phyloP scores from a whole-genome alignment of 2,888 invertebrate genomes.

The Caenorhabditis drosophilae region DNA sequence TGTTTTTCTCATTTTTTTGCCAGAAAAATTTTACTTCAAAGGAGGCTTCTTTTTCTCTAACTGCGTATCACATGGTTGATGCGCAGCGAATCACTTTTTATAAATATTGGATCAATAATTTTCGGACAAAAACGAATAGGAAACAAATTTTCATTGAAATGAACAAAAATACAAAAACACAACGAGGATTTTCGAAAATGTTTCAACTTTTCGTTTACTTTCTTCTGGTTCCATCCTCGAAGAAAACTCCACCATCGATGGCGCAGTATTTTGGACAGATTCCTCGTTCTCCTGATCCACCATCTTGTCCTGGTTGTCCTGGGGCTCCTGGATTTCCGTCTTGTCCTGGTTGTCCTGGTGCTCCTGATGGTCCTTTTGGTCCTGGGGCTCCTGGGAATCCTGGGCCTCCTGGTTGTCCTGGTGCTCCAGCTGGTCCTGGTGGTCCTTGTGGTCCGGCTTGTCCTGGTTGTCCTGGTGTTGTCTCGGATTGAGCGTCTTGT shows the following conservation, averaged over 20 bases:
- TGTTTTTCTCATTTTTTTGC: not conserved
- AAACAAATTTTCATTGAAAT: too few species aligned
- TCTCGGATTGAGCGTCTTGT: conserved; percentile 17
- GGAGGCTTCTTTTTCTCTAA: too few species aligned
- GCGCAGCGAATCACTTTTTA: too few species aligned
- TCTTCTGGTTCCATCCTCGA: conserved; percentile 63
- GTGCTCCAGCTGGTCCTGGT: conserved; percentile 44
- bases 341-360: conserved; percentile 50
- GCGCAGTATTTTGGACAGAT: conserved; percentile 67
- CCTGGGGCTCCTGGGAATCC: conserved; percentile 48
- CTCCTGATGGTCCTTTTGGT: conserved; percentile 50
- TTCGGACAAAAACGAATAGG: too few species aligned
- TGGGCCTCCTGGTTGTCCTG: conserved; percentile 43
- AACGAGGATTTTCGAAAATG: too few species aligned
- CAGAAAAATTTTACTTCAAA: too few species aligned
- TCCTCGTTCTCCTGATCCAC: conserved; percentile 59
- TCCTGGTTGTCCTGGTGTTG: conserved; percentile 47
- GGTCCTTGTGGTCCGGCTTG: conserved; percentile 41
- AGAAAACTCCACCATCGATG: conserved; percentile 66
- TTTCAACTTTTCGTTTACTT: too few species aligned
- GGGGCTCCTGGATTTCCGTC: conserved; percentile 52
- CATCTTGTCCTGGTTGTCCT: conserved; percentile 50
- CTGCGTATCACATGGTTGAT: too few species aligned
- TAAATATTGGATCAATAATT: too few species aligned
- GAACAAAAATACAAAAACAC: not conserved